Evolutionary conservation across 2,888 invertebrate genomes (phyloP).

Genomic region (Drosophila atripex): DNA sequence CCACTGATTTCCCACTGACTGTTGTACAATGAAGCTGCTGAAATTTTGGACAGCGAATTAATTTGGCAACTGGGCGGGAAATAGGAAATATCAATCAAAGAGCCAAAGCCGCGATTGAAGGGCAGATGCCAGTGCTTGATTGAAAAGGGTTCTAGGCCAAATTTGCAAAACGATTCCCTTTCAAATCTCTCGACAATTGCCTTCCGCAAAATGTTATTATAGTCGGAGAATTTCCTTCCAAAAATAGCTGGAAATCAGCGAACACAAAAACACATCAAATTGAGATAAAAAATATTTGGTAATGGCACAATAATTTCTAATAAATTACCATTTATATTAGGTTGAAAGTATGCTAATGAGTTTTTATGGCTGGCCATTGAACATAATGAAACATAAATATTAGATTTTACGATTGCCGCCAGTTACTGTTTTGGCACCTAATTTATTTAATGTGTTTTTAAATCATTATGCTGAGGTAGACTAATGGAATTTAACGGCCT

Average conservation of each 20-base stretch:
- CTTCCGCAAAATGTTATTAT: background rate
- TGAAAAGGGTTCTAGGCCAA: conserved; percentile 1
- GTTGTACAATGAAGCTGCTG: conserved; percentile 19
- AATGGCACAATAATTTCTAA: conserved; percentile 6
- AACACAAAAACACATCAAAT: background rate
- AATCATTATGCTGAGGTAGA: background rate
- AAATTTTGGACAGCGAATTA: conserved; percentile 26
- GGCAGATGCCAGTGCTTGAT: conserved; percentile 1
- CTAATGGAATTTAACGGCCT: background rate
- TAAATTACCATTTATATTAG: background rate
- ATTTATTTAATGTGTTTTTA: background rate
- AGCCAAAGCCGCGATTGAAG: conserved; percentile 32
- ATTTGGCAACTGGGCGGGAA: conserved; percentile 10
- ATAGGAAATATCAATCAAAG: conserved; percentile 38
- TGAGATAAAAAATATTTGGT: background rate
- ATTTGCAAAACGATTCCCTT: background rate
- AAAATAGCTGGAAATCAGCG: background rate
- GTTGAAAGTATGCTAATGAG: conserved; percentile 1
- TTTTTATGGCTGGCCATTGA: conserved; percentile 4
- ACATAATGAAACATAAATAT: conserved; percentile 1
- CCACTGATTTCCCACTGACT: conserved; percentile 6
- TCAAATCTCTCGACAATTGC: conserved; percentile 9
- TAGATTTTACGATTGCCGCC: background rate
- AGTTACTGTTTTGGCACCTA: background rate
- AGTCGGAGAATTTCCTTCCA: background rate